Base-by-base conservation (phyloP, 2,797 vertebrate species). In the Microcaecilia unicolor region DNA sequence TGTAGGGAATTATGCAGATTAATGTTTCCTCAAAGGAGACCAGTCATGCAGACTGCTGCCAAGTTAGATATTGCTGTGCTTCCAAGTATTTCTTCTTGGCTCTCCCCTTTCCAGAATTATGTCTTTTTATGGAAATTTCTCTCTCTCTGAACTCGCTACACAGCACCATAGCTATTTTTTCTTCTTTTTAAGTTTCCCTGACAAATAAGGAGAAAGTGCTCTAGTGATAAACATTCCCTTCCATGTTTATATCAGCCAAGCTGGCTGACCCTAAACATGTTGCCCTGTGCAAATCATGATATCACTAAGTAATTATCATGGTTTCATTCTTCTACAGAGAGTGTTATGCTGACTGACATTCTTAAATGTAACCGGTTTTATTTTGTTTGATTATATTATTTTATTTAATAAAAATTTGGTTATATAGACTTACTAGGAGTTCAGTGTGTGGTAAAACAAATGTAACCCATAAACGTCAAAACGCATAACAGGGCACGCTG, bases 71-170 rank as follows among this genome's bases (percentile, higher is more conserved):
- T 32, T 44, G 56, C 59, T 22, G 61, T 57, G 68, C 44, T 13
- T 67, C 67, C 70, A 56, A 62, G 73, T 55, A 59, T 72, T 25
- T 51, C 28, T 55, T 71, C 18, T 23, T 31, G 26, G 37, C 23
- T 19, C 32, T 14, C 12, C 32, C n/a, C 28, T 30, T 12, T 9
- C 32, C 37, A 41, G 37, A 27, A 31, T 35, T 30, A 71, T 85
- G 83, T 76, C 83, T 82, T 84, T 85, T 84, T 82, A 82, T 77
- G 81, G 78, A 65, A 78, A 81, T 83, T 64, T 78, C 30, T 29
- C 61, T 25, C 61, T 63, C 63, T 46, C 58, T 61, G 39, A 4
- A 38, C 46, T 50, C 37, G 2, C 39, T 46, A 18, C 7, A 28
- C 54, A 64, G 66, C 49, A 58, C 24, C 54, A 70, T 64, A 58